Base-by-base conservation (phyloP, 2,113 vertebrate species). In the Chaenocephalus aceratus region DNA sequence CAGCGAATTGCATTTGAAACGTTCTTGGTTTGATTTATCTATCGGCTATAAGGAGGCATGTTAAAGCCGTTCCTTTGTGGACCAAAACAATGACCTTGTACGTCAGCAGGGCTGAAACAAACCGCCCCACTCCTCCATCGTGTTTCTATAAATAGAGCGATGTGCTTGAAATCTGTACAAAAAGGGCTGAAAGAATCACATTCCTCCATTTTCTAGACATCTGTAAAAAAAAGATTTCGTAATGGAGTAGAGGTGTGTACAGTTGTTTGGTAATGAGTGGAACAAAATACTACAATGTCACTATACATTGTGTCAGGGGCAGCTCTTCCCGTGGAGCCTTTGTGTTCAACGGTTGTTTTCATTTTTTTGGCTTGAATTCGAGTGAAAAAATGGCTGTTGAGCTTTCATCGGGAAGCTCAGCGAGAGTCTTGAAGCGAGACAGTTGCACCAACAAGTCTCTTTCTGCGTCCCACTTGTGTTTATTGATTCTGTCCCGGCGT, bases 151-250 rank as follows among this genome's bases (percentile, higher is more conserved):
- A 94, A 94, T 89, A 91, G 86, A 91, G 93, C 83, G 80, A 91
- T 96, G 95, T 96, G 94, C 94, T 96, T 96, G 92, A 94, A 90
- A 93, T 93, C 91, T 94, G 92, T 95, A 94, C 92, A 95, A 95
- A 93, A 95, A 91, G 82, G 81, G 83, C 77, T 82, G 88, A 94
- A 92, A 93, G 88, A 91, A 91, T 88, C 84, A 90, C 85, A 89
- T 93, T 94, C 93, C 92, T 95, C 90, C 91, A 88, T 90, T 90
- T 89, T 92, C 85, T 90, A 92, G 86, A 91, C 86, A 82, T 88
- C 80, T 90, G 93, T 92, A 91, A 91, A 92, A 93, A 90, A 93
- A 94, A 86, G 70, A 74, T 57, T 75, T 88, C 66, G 36, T 68
- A 73, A 84, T 90, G 89, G 86, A 90, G 89, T 77, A 75, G 85